Evolutionary conservation across 1,140 invertebrate species (phyloP), one percentile per base, ranked within the genome.

Genomic region (Saccostrea echinata): DNA sequence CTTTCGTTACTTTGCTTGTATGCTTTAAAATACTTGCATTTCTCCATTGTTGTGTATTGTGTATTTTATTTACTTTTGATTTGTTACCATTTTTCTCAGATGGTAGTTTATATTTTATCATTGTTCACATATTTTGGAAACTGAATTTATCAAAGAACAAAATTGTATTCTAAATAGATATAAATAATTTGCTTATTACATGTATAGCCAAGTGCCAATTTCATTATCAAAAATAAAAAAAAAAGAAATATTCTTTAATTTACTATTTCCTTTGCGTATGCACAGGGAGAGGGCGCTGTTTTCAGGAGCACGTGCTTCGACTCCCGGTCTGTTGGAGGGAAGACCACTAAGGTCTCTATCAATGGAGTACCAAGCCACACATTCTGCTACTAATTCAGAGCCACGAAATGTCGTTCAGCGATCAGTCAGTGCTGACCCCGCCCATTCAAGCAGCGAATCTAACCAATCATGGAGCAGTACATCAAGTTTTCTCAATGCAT

Each of bases 291-390:
- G 84, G 9, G 30, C 9, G 11, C 21, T 84, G 21, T 53, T 53
- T 55, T 24, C 82, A 13, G 86, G 80, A 84, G 86, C 53, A 24
- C 57, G 80, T 51, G 86, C 86, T 33, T 87, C 86, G 8, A 84
- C 86, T 8, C 86, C 86, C 4, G 86, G 81, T 2, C 76, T 68
- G 33, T 4, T 87, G 43, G 80, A 87, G 18, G 81, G 80, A 27
- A 51, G 57, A 64, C 80, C 76, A 84, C 84, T 64, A 11, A 21
- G 52, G 3, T 83, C 81, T 1, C 81, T 27, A 18, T 83, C 81
- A 18, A 12, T 53, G 81, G 81, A 83, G 12, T 24, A 52, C 43
- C 52, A 51, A 18, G 12, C 81, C 71, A 21, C 18, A 21, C 1
- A 61, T 61, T 61, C 55, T 12, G 9, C 16, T 33, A 30, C 27